Evolutionary conservation across 2,797 vertebrate species (phyloP).

Genomic region (Rhyacichthys aspro): DNA sequence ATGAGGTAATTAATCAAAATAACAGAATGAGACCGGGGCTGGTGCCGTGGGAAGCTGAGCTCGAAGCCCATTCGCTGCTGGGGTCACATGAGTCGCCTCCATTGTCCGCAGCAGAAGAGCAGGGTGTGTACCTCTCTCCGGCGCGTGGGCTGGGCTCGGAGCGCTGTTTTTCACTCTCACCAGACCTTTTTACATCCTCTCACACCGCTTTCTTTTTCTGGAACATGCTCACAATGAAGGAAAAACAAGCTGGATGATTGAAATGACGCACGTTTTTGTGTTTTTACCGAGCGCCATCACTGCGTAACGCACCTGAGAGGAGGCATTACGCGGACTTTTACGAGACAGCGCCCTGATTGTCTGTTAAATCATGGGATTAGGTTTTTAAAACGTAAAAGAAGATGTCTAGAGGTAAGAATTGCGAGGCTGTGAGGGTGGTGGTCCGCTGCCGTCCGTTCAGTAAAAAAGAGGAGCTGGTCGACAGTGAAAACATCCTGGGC

Average conservation of each 20-base stretch:
- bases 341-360: conserved; percentile 15
- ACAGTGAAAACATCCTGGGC: conserved; percentile 77
- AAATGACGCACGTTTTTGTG: not conserved
- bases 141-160: conserved; percentile 48
- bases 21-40: conserved; percentile 19
- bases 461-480: conserved; percentile 83
- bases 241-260: conserved; percentile 8
- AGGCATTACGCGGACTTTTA: conserved; percentile 27
- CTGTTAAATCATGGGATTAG: not conserved
- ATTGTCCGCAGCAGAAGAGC: conserved; percentile 78
- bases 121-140: conserved; percentile 73
- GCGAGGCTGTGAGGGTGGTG: conserved; percentile 94
- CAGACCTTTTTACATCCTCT: conserved; percentile 37
- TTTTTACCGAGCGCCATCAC: conserved; percentile 1
- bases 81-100: conserved; percentile 67
- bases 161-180: conserved; percentile 6
- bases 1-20: conserved; percentile 9
- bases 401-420: conserved; percentile 83
- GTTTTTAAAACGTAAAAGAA: not conserved
- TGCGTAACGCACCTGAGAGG: conserved; percentile 27
- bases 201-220: not conserved
- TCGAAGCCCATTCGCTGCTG: conserved; percentile 46
- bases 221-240: conserved; percentile 45
- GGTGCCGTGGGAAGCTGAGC: conserved; percentile 8
- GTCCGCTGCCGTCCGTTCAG: conserved; percentile 92